These are phyloP conservation scores for Scaptomyza montana DNA, from an alignment of 1,140 invertebrate genomes.

Conservation along the genomic window DNA sequence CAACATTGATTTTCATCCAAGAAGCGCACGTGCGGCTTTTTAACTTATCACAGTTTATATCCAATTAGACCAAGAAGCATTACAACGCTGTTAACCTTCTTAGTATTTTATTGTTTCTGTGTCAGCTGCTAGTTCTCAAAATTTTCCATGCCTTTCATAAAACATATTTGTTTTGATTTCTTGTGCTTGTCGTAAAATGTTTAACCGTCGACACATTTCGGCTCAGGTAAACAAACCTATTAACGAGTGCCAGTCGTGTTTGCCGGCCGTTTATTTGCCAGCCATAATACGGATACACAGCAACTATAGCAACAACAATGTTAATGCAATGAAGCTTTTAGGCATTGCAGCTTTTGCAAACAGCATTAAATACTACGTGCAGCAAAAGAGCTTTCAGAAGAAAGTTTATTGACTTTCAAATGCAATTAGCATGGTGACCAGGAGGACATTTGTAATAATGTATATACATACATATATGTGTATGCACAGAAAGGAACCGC, in stretches of 20 bases:
- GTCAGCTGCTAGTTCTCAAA: slow-evolving; percentile 43
- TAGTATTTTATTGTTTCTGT: slow-evolving; percentile 6
- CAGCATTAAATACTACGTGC: slow-evolving; percentile 35
- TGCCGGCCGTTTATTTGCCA: slow-evolving; percentile 42
- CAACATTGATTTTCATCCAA: slow-evolving; percentile 66
- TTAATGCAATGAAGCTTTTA: slow-evolving; percentile 52
- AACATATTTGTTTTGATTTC: slow-evolving; percentile 39
- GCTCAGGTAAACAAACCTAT: slow-evolving; percentile 33
- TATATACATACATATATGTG: not conserved
- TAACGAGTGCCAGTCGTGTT: slow-evolving; percentile 20
- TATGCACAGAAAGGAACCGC: not conserved
- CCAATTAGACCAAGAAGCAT: slow-evolving; percentile 54
- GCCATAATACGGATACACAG: not conserved
- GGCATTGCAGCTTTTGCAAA: slow-evolving; percentile 53
- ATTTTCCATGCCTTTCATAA: slow-evolving; percentile 52
- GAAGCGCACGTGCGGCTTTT: slow-evolving; percentile 46
- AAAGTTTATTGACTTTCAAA: slow-evolving; percentile 43
- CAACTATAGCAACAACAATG: slow-evolving; percentile 22
- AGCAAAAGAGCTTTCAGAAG: slow-evolving; percentile 46
- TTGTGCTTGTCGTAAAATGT: slow-evolving; percentile 25
- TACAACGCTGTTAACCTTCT: slow-evolving; percentile 8
- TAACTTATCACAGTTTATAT: slow-evolving; percentile 48
- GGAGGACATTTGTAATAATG: not conserved
- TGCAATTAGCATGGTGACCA: not conserved
- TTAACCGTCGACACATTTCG: slow-evolving; percentile 8